Evolutionary conservation across 2,888 invertebrate species (phyloP).

Genomic region (Trissoscelio sp.): DNA sequence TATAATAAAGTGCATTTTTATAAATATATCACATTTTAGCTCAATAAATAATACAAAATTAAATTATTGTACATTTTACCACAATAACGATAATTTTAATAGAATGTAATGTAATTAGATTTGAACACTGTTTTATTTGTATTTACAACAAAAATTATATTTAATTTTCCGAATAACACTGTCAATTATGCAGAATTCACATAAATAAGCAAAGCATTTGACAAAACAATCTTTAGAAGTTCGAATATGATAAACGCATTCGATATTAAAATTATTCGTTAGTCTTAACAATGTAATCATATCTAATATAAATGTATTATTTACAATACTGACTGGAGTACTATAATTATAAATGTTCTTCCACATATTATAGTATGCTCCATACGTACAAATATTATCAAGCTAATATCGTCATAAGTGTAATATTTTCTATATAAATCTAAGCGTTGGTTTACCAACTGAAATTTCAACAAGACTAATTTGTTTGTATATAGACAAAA

Average conservation of each 20-base stretch:
- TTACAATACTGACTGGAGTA: constrained; percentile 56
- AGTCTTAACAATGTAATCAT: constrained; percentile 56
- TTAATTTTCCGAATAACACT: constrained; percentile 22
- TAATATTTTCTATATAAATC: constrained; percentile 59
- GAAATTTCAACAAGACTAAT: constrained; percentile 52
- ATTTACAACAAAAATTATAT: no score
- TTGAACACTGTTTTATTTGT: no score
- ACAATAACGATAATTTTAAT: background rate
- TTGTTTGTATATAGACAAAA: constrained; percentile 49
- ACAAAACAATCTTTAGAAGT: constrained; percentile 62
- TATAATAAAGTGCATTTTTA: no score
- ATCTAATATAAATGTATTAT: constrained; percentile 50
- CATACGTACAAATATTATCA: constrained; percentile 63
- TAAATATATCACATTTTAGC: background rate
- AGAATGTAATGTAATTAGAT: no score
- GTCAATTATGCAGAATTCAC: constrained; percentile 53
- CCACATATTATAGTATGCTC: constrained; percentile 55
- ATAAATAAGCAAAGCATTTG: constrained; percentile 29
- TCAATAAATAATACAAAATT: background rate
- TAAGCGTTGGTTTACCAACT: constrained; percentile 41
- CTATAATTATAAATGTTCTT: constrained; percentile 60
- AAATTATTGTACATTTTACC: constrained; percentile 19
- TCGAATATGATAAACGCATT: constrained; percentile 50
- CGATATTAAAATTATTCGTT: constrained; percentile 52
- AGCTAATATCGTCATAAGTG: constrained; percentile 54